Percentiles rank a stretch among this genome's conserved stretches.
These are phyloP conservation scores for Atopsyche davidsoni DNA, from an alignment of 1,140 invertebrate genomes.

Conservation along the genomic window DNA sequence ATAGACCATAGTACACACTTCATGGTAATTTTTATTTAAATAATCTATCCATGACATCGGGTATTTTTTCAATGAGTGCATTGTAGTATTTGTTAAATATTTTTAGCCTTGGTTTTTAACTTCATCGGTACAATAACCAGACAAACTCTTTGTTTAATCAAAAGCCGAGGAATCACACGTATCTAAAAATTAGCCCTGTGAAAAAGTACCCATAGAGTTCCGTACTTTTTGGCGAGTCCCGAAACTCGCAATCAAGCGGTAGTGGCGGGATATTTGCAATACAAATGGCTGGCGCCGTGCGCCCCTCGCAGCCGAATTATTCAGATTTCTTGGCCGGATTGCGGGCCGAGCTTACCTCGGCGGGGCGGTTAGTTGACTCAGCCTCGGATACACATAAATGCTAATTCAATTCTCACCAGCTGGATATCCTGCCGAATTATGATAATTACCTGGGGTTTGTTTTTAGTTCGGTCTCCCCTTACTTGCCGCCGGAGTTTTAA, in stretches of 20 bases:
- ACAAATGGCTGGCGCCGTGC: constrained; percentile 7
- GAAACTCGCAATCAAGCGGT: constrained; percentile 4
- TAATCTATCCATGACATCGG: not conserved
- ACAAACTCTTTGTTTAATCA: no score
- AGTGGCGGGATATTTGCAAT: constrained; percentile 14
- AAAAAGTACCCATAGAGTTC: no score
- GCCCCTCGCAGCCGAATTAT: constrained; percentile 18
- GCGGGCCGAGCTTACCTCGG: constrained; percentile 23
- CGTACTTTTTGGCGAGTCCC: no score
- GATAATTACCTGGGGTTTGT: constrained; percentile 29
- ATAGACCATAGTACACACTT: no score
- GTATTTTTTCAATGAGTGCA: not conserved
- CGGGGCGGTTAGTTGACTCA: constrained; percentile 22
- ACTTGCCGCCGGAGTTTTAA: constrained; percentile 20
- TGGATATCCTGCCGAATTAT: constrained; percentile 21
- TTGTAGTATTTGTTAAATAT: no score
- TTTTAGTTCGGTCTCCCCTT: no score
- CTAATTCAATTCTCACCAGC: constrained; percentile 23
- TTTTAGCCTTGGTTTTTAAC: no score
- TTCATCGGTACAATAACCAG: not conserved
- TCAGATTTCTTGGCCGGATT: constrained; percentile 27
- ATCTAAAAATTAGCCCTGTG: no score
- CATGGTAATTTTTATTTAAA: no score
- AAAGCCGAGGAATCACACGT: no score
- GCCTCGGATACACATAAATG: constrained; percentile 27